These are phyloP conservation scores for Bagarius yarrelli DNA, from an alignment of 2,113 vertebrate genomes.

Conservation along the genomic window DNA sequence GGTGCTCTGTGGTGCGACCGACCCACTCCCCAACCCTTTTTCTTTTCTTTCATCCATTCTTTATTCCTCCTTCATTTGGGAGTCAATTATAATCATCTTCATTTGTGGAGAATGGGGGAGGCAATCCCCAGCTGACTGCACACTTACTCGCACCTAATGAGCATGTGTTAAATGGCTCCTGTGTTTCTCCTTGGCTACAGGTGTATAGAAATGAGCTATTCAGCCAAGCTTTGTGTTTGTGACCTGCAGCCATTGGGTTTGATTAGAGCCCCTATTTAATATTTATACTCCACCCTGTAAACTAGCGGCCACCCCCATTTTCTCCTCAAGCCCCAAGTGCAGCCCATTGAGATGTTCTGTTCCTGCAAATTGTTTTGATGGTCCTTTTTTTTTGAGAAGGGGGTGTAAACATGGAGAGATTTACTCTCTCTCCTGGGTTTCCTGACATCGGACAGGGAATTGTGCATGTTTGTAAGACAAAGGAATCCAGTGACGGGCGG, in stretches of 20 bases:
- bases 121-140: conserved; percentile 41
- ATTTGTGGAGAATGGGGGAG: conserved; percentile 41
- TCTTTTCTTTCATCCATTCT: conserved; percentile 8
- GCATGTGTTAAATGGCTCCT: conserved; percentile 54
- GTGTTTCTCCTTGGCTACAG: conserved; percentile 37
- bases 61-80: conserved; percentile 48
- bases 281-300: conserved; percentile 50
- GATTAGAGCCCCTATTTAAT: conserved; percentile 58
- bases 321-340: conserved; percentile 46
- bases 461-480: neutral
- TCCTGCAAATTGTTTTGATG: conserved; percentile 60
- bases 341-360: conserved; percentile 57
- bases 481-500: conserved; percentile 23
- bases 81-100: conserved; percentile 56
- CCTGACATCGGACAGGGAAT: conserved; percentile 38
- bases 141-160: conserved; percentile 55
- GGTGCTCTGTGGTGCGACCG: conserved; percentile 20
- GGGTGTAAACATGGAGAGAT: conserved; percentile 35
- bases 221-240: conserved; percentile 49
- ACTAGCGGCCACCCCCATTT: conserved; percentile 15
- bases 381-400: conserved; percentile 46
- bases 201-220: conserved; percentile 56
- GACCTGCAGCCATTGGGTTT: conserved; percentile 50
- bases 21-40: conserved; percentile 17
- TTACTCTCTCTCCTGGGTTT: conserved; percentile 38